Percentiles rank a stretch among this genome's conserved stretches.
Conservation (phyloP, 2,888 invertebrate species). For the Drosophila barbarae region DNA sequence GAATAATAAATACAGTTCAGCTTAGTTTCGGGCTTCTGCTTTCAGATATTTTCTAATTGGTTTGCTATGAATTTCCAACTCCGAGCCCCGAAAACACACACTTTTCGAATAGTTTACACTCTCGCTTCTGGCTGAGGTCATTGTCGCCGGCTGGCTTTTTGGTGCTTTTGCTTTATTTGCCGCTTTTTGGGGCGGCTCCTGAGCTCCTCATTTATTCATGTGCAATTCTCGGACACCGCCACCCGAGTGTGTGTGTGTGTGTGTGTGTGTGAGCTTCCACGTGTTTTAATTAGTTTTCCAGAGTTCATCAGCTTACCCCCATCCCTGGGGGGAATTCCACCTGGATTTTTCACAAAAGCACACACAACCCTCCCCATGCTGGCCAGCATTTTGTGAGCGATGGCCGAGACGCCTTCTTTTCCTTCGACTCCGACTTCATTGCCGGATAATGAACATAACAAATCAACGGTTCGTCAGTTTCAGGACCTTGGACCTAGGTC, state of each 20-base stretch:
- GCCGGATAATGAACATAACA: conserved; percentile 70
- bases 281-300: conserved; percentile 72
- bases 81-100: conserved; percentile 1
- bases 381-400: conserved; percentile 49
- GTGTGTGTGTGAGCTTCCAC: conserved; percentile 46
- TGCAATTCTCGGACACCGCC: conserved; percentile 43
- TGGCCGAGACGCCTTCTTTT: conserved; percentile 19
- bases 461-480: conserved; percentile 67
- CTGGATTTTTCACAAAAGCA: not conserved
- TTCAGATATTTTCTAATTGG: conserved; percentile 8
- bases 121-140: conserved; percentile 17
- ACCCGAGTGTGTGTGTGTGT: conserved; percentile 39
- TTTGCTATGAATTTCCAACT: conserved; percentile 2
- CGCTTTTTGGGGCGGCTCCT: not conserved
- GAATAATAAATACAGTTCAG: not conserved
- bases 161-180: conserved; percentile 15
- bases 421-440: conserved; percentile 26
- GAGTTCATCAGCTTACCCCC: conserved; percentile 63
- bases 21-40: not conserved
- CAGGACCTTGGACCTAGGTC: not conserved
- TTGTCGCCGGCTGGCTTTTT: conserved; percentile 22
- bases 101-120: conserved; percentile 18
- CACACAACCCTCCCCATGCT: not conserved
- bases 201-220: conserved; percentile 60
- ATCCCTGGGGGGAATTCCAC: conserved; percentile 10